Evolutionary conservation across 2,888 invertebrate genomes (phyloP).

Genomic region (Dromius quadrimaculatus): DNA sequence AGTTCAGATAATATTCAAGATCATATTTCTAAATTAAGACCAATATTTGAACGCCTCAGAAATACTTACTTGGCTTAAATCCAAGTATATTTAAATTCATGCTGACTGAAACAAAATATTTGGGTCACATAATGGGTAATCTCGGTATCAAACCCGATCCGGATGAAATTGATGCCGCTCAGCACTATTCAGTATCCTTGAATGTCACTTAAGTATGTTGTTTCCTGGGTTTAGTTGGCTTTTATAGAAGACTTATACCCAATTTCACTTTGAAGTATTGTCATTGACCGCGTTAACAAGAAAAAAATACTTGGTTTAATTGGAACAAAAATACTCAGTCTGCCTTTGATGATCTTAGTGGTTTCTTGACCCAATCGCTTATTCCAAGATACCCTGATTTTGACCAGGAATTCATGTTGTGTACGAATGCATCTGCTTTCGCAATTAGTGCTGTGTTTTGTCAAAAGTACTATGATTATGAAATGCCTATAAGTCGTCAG

Average conservation of each 20-base stretch:
- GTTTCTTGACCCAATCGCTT: slow-evolving; percentile 49
- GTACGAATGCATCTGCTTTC: slow-evolving; percentile 52
- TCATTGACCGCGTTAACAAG: slow-evolving; percentile 50
- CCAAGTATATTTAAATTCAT: no score
- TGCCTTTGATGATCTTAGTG: slow-evolving; percentile 44
- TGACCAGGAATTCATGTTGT: slow-evolving; percentile 48
- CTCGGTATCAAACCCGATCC: no score
- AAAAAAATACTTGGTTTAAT: slow-evolving; percentile 44
- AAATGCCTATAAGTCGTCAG: slow-evolving; percentile 53
- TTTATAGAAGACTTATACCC: slow-evolving; percentile 50
- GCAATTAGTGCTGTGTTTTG: slow-evolving; percentile 54
- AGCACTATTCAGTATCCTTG: no score
- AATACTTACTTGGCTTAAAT: no score
- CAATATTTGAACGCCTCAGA: no score
- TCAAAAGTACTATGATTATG: slow-evolving; percentile 52
- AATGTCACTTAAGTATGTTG: slow-evolving; percentile 15
- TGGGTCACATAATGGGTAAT: no score
- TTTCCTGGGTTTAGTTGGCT: slow-evolving; percentile 56
- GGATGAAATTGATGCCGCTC: no score
- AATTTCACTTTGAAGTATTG: slow-evolving; percentile 33
- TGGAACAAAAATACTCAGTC: slow-evolving; percentile 42
- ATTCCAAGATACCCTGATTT: slow-evolving; percentile 56
- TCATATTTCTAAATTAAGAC: no score
- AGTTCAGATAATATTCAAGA: no score
- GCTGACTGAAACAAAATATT: no score